Base-by-base conservation (phyloP, 2,113 vertebrate species). In the Hippocampus guttulatus region DNA sequence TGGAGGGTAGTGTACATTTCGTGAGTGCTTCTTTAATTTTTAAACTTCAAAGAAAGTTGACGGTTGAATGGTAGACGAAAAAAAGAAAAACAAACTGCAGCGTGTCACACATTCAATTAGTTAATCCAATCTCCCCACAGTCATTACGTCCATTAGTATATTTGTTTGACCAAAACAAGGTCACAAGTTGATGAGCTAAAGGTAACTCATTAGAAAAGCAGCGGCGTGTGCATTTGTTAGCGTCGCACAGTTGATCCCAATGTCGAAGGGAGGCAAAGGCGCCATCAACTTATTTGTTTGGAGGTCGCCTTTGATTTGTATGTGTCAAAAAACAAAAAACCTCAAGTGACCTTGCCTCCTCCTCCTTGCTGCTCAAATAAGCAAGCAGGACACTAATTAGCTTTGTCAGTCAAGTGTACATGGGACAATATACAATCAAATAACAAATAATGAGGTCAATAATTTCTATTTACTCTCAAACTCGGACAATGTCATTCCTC, bases 401-500 rank as follows among this genome's bases (percentile, higher is more conserved):
- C 80, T 89, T 88, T 89, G 90, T 89, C 90, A 92, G 80, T 89
- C 79, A 90, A 89, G 88, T 89, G 88, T 88, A 87, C 83, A 89
- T 89, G 86, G 88, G 81, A 89, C 89, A 91, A 88, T 89, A 92
- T 86, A 88, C 81, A 91, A 91, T 91, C 87, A 91, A 86, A 92
- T 91, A 89, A 89, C 80, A 91, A 61, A 90, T 91, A 90, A 92
- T 90, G 78, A 89, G 91, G 88, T 91, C 89, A 91, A 90, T 92
- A 88, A 92, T 91, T 93, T 91, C 83, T 89, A 91, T 92, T 90
- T 92, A 90, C 88, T 91, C 90, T 89, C 75, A 88, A 91, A 90
- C 86, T 90, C 92, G 91, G 92, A 93, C 92, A 92, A 91, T 90
- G 92, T 90, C 75, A 93, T 91, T 92, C 88, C 85, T 88, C 75